Base-by-base conservation (phyloP, 2,888 invertebrate genomes). In the Eupithecia abbreviata region DNA sequence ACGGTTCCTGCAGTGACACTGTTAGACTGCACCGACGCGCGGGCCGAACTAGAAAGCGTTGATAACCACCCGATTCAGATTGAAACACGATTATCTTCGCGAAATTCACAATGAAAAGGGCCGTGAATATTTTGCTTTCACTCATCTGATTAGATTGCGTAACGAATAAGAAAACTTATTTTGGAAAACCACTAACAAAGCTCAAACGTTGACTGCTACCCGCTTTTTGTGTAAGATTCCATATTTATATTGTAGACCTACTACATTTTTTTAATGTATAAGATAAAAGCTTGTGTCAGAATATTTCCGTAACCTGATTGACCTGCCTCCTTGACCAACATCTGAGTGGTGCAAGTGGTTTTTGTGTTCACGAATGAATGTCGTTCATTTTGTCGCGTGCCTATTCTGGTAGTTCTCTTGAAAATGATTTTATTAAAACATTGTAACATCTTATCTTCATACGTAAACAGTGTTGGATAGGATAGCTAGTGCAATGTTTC, bases 61-160 rank as follows among this genome's bases (percentile, higher is more conserved):
- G 85, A 85, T 89, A 90, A 84, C 85, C 78, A 81, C 79, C 84
- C 89, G 88, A 82, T 80, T 81, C 89, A 83, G 90, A 90, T 92
- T 87, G 69, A 75, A 55, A 9, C 67, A 68, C 81, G 87, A 88
- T 90, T 89, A 88, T 91, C 88, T 90, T 90, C 84, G 89, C 88
- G 88, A 90, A 62, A 88, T 90, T 90, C 90, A 90, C 89, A 84
- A 85, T 85, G 90, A 92, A 91, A 92, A 91, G 89, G 84, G 85
- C 92, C 91, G 90, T 92, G 91, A 92, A 91, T 82, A 81, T 80
- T 68, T 79, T 82, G 81, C 86, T 89, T 90, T 90, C 89, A 87
- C 87, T 83, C 81, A 81, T 82, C 76, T 80, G 75, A 84, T 86
- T 73, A 84, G 84, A 84, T 92, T 92, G 88, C 89, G 86, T 89